Conservation (phyloP, 2,113 vertebrate genomes). For the Callocephalon fimbriatum region DNA sequence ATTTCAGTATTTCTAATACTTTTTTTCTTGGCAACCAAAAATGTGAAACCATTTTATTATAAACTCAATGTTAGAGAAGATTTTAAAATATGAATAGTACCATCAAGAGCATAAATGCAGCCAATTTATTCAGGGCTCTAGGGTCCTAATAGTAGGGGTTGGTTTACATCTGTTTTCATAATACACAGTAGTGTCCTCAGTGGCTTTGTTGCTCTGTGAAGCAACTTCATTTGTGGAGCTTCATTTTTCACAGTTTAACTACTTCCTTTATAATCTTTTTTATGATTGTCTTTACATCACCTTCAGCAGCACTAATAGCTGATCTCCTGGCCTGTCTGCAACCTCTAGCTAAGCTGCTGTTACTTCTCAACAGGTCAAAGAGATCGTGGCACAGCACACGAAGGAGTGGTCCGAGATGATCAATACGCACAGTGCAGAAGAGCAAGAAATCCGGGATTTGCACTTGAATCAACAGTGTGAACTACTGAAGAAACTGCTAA, state of each 20-base stretch:
- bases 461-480: constrained; percentile 96
- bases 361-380: constrained; percentile 85
- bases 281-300: neutral
- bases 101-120: neutral
- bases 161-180: neutral
- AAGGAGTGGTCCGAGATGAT: constrained; percentile 98
- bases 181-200: neutral
- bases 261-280: neutral
- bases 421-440: constrained; percentile 88
- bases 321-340: neutral
- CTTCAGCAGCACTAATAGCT: neutral
- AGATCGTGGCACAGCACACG: constrained; percentile 95
- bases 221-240: neutral
- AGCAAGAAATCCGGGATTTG: constrained; percentile 90
- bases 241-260: neutral
- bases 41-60: neutral
- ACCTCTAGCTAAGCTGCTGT: neutral
- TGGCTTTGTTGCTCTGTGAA: neutral
- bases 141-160: neutral
- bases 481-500: constrained; percentile 89
- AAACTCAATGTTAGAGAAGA: neutral
- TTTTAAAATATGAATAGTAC: neutral
- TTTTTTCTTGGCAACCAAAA: neutral
- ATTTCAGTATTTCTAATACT: neutral
- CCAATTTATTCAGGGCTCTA: neutral